Evolutionary conservation across 2,113 vertebrate genomes (phyloP), one percentile per base, ranked within the genome.

Genomic region (Cardinalis cardinalis): DNA sequence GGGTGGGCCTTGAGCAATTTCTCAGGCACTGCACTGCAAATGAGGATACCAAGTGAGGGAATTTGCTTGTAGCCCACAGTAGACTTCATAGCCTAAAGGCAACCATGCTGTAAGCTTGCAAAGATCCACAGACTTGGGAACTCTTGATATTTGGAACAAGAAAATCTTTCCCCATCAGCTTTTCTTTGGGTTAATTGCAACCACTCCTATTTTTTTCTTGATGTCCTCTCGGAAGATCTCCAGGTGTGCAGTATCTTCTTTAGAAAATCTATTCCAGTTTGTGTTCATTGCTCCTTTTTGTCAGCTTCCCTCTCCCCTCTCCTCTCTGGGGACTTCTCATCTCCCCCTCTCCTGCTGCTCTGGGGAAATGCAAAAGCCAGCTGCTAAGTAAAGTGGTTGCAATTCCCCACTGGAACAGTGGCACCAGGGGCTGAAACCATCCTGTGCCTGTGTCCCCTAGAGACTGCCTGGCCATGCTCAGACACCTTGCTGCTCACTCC

Each of bases 341-440:
- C 63, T 59, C n/a, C 29, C 29, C 16, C 38, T 72, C 55, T 85
- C 32, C n/a, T 1, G 1, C 71, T 75, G 41, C 88, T 84, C 77
- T 76, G 55, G 77, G 73, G 87, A 93, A 71, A 90, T 43, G 34
- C 55, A 84, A 65, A 94, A 90, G 93, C 69, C 61, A 75, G 74
- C 77, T 92, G 71, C 91, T 97, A 95, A 97, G 97, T 96, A 96
- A 92, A 84, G 79, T 49, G 43, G 61, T 95, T 96, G 53, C 88
- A 82, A 97, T 95, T 97, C 95, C 91, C 94, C 61, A 41, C 38
- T 92, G 94, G 71, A 96, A 64, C 73, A n/a, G 72, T 96, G 96
- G 96, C 87, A 58, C 96, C 97, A 97, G 95, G 75, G 59, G 70
- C 89, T 92, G 83, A 95, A 96, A 66, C 51, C 28, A 20, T 84